Conservation (phyloP, 2,113 vertebrate genomes). For the Casuarius casuarius region DNA sequence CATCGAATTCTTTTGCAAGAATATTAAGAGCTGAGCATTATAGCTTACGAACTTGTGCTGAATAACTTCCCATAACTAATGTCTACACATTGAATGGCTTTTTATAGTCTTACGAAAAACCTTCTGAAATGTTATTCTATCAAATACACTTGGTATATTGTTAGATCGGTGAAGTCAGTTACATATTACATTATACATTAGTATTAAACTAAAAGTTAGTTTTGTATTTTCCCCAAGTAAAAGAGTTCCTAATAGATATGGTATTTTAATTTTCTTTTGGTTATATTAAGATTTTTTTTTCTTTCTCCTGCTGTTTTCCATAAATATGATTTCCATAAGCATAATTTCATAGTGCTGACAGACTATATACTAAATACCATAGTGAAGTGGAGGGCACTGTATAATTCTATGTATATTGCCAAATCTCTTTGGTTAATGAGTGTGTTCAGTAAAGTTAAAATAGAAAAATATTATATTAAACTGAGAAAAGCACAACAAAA, state of each 20-base stretch:
- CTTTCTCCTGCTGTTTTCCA: neutral
- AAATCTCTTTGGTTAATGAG: slow-evolving; percentile 26
- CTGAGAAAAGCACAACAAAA: neutral
- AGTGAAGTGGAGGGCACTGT: neutral
- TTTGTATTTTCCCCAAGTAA: slow-evolving; percentile 30
- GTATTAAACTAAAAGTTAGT: slow-evolving; percentile 42
- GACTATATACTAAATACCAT: neutral
- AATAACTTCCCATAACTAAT: slow-evolving; percentile 45
- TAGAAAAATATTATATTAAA: slow-evolving; percentile 29
- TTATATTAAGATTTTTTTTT: neutral
- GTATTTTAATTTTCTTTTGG: slow-evolving; percentile 40
- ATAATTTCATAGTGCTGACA: neutral
- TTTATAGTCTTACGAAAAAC: neutral
- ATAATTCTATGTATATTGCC: neutral
- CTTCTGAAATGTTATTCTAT: slow-evolving; percentile 38
- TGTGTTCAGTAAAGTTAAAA: slow-evolving; percentile 11
- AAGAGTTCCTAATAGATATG: neutral
- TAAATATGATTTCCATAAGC: neutral
- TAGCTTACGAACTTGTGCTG: neutral
- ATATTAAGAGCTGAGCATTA: slow-evolving; percentile 25
- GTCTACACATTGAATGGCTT: neutral
- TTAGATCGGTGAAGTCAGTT: neutral
- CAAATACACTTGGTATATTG: neutral
- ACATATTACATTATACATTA: neutral
- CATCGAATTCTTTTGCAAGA: slow-evolving; percentile 16